Percentiles rank a stretch among this genome's conserved stretches.
Evolutionary conservation across 2,888 invertebrate genomes (phyloP).

Genomic region (Eudemis profundana): DNA sequence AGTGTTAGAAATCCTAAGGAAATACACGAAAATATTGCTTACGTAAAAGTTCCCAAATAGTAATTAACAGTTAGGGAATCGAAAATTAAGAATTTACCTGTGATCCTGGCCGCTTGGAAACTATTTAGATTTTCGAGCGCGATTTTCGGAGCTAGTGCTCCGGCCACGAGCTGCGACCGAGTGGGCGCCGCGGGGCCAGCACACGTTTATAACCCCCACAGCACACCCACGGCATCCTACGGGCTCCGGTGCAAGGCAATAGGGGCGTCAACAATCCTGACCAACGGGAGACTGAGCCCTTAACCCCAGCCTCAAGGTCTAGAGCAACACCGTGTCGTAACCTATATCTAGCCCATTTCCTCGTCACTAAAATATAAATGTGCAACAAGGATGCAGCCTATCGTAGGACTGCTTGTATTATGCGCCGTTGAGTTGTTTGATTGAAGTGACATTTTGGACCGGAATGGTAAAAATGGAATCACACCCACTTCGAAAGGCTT

Average conservation of each 20-base stretch:
- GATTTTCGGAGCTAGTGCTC: background rate
- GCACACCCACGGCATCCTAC: background rate
- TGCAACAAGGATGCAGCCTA: constrained; percentile 17
- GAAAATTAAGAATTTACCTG: background rate
- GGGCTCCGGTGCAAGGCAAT: background rate
- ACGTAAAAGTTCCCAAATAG: too few relatives aligned
- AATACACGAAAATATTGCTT: background rate
- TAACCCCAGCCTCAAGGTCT: constrained; percentile 11
- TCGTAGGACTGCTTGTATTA: too few relatives aligned
- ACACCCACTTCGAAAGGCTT: too few relatives aligned
- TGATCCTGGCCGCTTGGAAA: background rate
- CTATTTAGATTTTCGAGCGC: background rate
- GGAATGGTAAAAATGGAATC: too few relatives aligned
- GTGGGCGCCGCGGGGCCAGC: background rate
- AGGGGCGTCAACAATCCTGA: constrained; percentile 3
- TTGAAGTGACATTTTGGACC: too few relatives aligned
- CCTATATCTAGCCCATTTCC: constrained; percentile 2
- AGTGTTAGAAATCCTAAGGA: background rate
- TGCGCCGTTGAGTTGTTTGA: too few relatives aligned
- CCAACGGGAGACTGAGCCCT: background rate
- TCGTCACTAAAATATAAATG: background rate
- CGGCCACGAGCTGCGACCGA: background rate
- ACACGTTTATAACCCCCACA: background rate
- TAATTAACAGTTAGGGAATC: too few relatives aligned
- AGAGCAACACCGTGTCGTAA: too few relatives aligned